phyloP scores from a whole-genome alignment of 2,797 vertebrate species.

The Falco rusticolus region DNA sequence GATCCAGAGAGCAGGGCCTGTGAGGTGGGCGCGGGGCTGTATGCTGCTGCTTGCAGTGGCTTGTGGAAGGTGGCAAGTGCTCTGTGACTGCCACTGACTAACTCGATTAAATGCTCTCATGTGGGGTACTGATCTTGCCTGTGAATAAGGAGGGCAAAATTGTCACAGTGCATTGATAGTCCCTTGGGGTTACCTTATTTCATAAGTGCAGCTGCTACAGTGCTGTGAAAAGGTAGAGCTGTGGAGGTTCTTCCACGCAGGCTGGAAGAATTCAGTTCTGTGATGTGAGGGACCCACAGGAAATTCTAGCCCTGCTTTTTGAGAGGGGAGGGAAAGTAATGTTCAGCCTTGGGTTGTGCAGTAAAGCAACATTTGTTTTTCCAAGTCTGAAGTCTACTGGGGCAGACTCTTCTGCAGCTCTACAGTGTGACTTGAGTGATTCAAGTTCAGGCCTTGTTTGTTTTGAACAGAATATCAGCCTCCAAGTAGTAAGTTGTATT shows the following conservation, averaged over 20 bases:
- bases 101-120: fast-evolving
- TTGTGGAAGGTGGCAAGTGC: fast-evolving
- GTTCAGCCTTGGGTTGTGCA: not conserved
- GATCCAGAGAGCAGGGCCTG: not conserved
- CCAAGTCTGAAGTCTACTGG: not conserved
- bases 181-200: fast-evolving
- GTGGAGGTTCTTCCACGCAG: fast-evolving
- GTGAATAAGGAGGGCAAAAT: fast-evolving
- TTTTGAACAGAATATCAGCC: not conserved
- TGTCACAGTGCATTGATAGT: fast-evolving
- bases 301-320: not conserved
- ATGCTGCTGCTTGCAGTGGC: fast-evolving
- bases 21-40: fast-evolving
- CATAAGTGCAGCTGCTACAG: fast-evolving
- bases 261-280: not conserved
- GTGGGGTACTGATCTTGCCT: fast-evolving
- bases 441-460: not conserved
- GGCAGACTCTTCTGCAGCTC: not conserved
- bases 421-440: not conserved
- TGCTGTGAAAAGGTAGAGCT: not conserved
- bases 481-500: fast-evolving
- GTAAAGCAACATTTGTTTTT: not conserved
- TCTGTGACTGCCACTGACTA: fast-evolving
- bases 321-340: no score
- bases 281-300: not conserved